Percentiles rank a stretch among this genome's conserved stretches.
phyloP scores from a whole-genome alignment of 2,888 invertebrate species.

The Cosmia trapezina region DNA sequence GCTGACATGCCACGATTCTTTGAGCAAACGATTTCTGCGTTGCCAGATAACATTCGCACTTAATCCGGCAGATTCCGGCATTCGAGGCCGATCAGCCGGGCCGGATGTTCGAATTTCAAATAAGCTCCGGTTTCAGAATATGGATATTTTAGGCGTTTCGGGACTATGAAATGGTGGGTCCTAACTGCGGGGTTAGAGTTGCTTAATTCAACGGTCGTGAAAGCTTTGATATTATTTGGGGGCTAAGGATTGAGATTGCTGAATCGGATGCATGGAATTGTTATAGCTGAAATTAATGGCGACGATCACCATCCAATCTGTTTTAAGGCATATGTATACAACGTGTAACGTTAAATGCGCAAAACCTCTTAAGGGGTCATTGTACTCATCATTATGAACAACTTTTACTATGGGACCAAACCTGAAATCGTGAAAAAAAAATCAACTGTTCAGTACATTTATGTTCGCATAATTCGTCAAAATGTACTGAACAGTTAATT shows the following conservation, averaged over 20 bases:
- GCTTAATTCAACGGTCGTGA: slow-evolving; percentile 35
- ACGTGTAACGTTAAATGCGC: too few species aligned
- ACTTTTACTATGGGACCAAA: too few species aligned
- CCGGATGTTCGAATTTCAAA: slow-evolving; percentile 68
- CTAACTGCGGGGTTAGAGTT: slow-evolving; percentile 30
- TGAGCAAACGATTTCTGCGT: slow-evolving; percentile 66
- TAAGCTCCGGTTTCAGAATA: slow-evolving; percentile 62
- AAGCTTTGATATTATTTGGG: slow-evolving; percentile 22
- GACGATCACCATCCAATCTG: not conserved
- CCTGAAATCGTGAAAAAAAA: too few species aligned
- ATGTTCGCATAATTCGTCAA: too few species aligned
- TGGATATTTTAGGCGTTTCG: slow-evolving; percentile 57
- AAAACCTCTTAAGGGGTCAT: too few species aligned
- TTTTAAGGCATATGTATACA: not conserved
- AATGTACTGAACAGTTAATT: too few species aligned
- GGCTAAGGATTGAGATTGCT: not conserved
- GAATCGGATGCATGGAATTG: slow-evolving; percentile 7
- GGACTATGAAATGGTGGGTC: slow-evolving; percentile 34
- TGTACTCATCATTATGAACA: too few species aligned
- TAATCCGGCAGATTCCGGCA: slow-evolving; percentile 63
- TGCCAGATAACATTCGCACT: slow-evolving; percentile 69
- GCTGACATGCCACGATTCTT: slow-evolving; percentile 71
- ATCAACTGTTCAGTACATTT: too few species aligned
- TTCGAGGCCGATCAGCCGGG: slow-evolving; percentile 66
- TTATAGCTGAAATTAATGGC: not conserved